Percentiles rank a stretch among this genome's conserved stretches.
Conservation (phyloP, 2,888 invertebrate genomes). For the Seira musarum region DNA sequence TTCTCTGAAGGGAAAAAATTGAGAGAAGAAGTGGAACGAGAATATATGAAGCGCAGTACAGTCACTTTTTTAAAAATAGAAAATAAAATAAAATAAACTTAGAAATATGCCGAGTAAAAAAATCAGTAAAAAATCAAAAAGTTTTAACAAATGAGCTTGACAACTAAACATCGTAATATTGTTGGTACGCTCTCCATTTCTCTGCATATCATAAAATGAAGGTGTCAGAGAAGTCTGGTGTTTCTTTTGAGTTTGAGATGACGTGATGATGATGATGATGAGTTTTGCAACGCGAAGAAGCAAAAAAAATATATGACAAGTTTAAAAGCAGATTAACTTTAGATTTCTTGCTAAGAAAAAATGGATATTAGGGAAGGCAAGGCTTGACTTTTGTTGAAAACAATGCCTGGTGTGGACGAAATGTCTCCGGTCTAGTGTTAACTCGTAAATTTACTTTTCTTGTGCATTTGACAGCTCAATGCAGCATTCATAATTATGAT, state of each 20-base stretch:
- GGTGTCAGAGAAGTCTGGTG: neutral
- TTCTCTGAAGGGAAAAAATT: neutral
- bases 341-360: too few relatives aligned
- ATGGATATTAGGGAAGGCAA: too few relatives aligned
- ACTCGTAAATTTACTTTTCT: too few relatives aligned
- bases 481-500: too few relatives aligned
- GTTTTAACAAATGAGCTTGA: conserved; percentile 34
- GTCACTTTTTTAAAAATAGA: conserved; percentile 2
- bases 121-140: neutral
- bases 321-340: conserved; percentile 25
- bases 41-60: neutral
- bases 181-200: neutral
- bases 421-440: too few relatives aligned
- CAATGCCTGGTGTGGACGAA: too few relatives aligned
- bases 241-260: conserved; percentile 1
- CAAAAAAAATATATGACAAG: neutral
- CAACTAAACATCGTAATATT: conserved; percentile 24
- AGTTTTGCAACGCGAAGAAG: neutral
- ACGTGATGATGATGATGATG: neutral
- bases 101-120: neutral
- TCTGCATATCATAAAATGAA: neutral
- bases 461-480: too few relatives aligned
- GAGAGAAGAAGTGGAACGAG: neutral
- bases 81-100: conserved; percentile 24
- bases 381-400: too few relatives aligned